phyloP scores from a whole-genome alignment of 2,797 vertebrate genomes.

The Limosa lapponica region DNA sequence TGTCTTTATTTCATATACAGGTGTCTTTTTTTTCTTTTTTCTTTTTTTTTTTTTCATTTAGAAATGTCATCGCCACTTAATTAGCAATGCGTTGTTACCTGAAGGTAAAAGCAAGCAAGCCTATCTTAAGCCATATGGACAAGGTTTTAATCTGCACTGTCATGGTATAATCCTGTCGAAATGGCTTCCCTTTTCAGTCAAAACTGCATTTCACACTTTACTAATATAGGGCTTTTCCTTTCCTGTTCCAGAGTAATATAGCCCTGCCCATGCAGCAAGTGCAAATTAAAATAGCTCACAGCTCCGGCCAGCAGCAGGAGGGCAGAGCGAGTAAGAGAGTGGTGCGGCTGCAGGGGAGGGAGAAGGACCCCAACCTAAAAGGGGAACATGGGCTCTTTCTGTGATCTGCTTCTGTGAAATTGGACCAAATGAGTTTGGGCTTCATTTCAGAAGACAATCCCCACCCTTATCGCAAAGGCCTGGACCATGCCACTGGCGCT shows the following conservation, averaged over 20 bases:
- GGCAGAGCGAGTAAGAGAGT: not conserved
- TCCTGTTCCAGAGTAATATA: conserved; percentile 68
- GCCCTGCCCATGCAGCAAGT: conserved; percentile 11
- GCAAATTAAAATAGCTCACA: conserved; percentile 52
- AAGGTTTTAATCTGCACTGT: conserved; percentile 75
- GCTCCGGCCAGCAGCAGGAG: conserved; percentile 4
- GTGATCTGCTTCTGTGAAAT: not conserved
- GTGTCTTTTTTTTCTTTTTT: conserved; percentile 46
- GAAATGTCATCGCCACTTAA: conserved; percentile 78
- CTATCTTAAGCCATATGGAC: conserved; percentile 75
- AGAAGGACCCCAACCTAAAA: not conserved
- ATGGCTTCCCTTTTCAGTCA: conserved; percentile 79
- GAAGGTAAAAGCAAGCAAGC: conserved; percentile 62
- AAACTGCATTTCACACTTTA: conserved; percentile 83
- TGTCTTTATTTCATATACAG: conserved; percentile 72
- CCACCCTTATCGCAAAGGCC: rapidly evolving
- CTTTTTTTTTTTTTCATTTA: conserved; percentile 18
- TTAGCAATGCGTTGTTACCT: conserved; percentile 75
- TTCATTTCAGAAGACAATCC: not conserved
- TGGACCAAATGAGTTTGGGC: not conserved
- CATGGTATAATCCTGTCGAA: conserved; percentile 76
- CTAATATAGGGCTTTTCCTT: conserved; percentile 74
- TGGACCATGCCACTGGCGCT: not conserved
- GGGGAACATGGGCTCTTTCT: not conserved
- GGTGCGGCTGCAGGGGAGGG: not conserved